A percentile compares a stretch with the other conserved stretches of the same genome.
phyloP scores from a whole-genome alignment of 2,888 invertebrate species.

The Chrysolina haemoptera region DNA sequence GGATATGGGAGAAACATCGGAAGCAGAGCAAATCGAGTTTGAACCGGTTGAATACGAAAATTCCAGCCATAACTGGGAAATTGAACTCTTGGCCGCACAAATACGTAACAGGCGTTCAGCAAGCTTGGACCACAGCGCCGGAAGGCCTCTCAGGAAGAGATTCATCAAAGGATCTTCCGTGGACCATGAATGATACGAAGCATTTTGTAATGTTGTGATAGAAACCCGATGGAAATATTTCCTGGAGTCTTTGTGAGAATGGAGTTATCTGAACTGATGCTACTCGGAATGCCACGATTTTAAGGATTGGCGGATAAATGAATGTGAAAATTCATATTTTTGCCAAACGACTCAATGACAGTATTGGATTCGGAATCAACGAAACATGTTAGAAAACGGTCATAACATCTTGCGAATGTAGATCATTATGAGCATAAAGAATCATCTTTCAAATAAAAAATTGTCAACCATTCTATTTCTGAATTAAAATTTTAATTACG shows the following conservation, averaged over 20 bases:
- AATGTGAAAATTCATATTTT: background rate
- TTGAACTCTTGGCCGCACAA: slow-evolving; percentile 67
- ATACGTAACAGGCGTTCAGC: slow-evolving; percentile 66
- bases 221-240: slow-evolving; percentile 12
- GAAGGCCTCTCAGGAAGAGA: slow-evolving; percentile 59
- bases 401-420: too few species aligned
- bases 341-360: background rate
- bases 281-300: background rate
- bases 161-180: slow-evolving; percentile 52
- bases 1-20: slow-evolving; percentile 63
- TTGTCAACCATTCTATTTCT: too few species aligned
- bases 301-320: background rate
- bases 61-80: slow-evolving; percentile 67
- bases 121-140: slow-evolving; percentile 65
- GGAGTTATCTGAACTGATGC: background rate
- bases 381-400: background rate
- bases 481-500: too few species aligned
- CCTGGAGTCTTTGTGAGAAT: background rate
- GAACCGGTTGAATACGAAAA: slow-evolving; percentile 66
- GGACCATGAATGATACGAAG: slow-evolving; percentile 51
- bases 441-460: too few species aligned
- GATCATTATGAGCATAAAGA: too few species aligned
- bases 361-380: background rate
- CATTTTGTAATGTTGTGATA: slow-evolving; percentile 46
- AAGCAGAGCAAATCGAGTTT: slow-evolving; percentile 61